Base-by-base conservation (phyloP, 2,888 invertebrate genomes). In the Epiblema foenella region DNA sequence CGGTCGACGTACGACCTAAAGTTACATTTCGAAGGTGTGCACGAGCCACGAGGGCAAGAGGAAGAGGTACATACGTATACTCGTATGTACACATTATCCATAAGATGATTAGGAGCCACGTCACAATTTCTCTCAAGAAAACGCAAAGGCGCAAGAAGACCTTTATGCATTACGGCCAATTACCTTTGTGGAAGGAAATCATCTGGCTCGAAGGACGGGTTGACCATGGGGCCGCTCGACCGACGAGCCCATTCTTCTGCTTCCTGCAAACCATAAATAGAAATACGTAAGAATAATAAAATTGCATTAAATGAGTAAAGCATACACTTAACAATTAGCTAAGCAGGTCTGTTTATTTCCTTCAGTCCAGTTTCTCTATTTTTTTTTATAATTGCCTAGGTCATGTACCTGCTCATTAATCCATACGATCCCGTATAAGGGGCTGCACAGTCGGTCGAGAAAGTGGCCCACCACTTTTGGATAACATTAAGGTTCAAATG, bases 171-270 rank as follows among this genome's bases (percentile, higher is more conserved):
- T 46, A 46, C n/a, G 15, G 8, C n/a, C 9, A 56, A n/a, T 77
- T 78, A 94, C 94, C 90, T 89, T 75, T 90, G 91, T 10, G 90
- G 90, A 51, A 85, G 79, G 72, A 90, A 89, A 76, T 94, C 94
- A 80, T 94, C 94, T 18, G 92, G 90, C 72, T 94, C 92, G 86
- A 94, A 94, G 7, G 92, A 93, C 0, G 93, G 94, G 79, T 94
- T 94, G 79, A 91, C 82, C 87, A 90, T 89, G 12, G 92, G 90
- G 5, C 90, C 91, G 63, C 88, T 93, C 73, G 85, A 85, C 72
- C 88, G 83, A 29, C 88, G 83, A 39, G 84, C 81, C 90, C 90
- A 91, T 86, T 90, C 85, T 77, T 87, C 87, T 57, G 86, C 87
- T 74, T 91, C 91, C 93, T 93, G 85, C 11, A 83, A 85, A 70